These are phyloP conservation scores for Drosophila planitibia DNA, from an alignment of 2,888 invertebrate species.

Conservation along the genomic window DNA sequence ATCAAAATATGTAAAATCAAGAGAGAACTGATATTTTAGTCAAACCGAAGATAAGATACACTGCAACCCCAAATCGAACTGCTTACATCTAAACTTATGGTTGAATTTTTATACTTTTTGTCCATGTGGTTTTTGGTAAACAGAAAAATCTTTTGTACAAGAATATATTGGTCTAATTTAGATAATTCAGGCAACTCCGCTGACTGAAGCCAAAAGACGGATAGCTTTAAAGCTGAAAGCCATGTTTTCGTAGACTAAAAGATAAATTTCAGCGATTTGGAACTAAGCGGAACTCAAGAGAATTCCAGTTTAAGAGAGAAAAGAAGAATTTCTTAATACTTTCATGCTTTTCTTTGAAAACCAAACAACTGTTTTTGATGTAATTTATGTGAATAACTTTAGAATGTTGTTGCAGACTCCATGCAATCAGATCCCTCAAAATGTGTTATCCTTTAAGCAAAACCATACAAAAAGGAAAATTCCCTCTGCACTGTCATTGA, in stretches of 20 bases:
- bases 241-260: not conserved
- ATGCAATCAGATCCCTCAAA: not conserved
- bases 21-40: not conserved
- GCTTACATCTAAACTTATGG: not conserved
- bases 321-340: not conserved
- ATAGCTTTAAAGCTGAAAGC: not conserved
- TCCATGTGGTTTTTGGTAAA: not conserved
- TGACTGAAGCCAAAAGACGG: not conserved
- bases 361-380: no score
- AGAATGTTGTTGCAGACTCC: not conserved
- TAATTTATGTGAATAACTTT: not conserved
- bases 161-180: not conserved
- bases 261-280: not conserved
- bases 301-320: not conserved
- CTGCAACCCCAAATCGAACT: not conserved
- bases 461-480: slow-evolving; percentile 21
- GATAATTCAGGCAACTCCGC: not conserved
- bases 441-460: not conserved
- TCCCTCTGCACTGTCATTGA: not conserved
- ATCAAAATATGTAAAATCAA: not conserved
- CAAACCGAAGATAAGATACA: not conserved
- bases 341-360: not conserved
- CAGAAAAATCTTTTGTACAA: not conserved
- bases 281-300: not conserved
- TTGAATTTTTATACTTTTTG: no score